Base-by-base conservation (phyloP, 30 jellyfish, hydroid and myxozoan genomes). In the Mastigias papua region DNA sequence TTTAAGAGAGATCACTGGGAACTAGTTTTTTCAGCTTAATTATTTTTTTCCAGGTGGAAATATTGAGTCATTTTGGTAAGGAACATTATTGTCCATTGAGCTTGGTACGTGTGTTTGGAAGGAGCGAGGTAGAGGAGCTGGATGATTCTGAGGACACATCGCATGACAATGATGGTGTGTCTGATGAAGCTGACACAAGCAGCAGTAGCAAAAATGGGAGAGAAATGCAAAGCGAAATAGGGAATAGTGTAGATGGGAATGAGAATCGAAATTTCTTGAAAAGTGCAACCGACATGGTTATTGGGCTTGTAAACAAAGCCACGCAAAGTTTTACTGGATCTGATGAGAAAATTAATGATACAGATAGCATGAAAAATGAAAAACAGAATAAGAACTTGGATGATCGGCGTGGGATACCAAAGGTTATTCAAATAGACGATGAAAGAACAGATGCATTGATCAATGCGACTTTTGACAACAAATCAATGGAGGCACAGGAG, bases 1-100 rank as follows among this genome's bases (percentile, higher is more conserved):
- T n/a, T n/a, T n/a, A n/a, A n/a, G n/a, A n/a, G n/a, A n/a, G n/a
- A n/a, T n/a, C n/a, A n/a, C n/a, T n/a, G n/a, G n/a, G 7, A 42
- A 4, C 54, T 15, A 42, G 54, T 42, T 42, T 15, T 42, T 4
- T 42, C 7, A 42, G 7, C 7, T 4, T 49, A 34, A 75, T 22
- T 10, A 21, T 11, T 66, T 21, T 76, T 28, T 23, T 22, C 1
- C 54, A 96, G 99, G 62, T 96, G 78, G 98, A 92, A 70, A 78
- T 96, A 81, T 64, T 73, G 67, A 81, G 94, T 19, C 97, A 96
- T 60, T 84, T 76, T 84, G 99, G 98, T 17, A 88, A 81, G n/a
- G 99, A 96, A 74, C 99, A 92, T 78, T 96, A 96, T 91, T 96
- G 99, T 57, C 98, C 99, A 23, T 54, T 96, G 67, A 96, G 98